Conservation (phyloP, 2,113 vertebrate species). For the Phainopepla nitens region DNA sequence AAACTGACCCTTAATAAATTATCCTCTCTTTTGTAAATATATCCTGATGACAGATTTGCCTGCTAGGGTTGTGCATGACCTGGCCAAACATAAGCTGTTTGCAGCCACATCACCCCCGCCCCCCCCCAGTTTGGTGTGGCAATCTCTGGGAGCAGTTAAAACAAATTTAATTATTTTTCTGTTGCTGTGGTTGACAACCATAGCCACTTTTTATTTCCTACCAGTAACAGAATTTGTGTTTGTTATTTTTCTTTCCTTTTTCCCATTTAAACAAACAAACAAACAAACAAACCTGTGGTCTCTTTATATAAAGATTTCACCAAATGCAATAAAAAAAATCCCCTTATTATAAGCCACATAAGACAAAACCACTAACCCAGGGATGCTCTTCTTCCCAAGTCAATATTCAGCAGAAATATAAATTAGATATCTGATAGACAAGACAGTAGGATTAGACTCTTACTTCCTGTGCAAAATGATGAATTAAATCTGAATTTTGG, state of each 20-base stretch:
- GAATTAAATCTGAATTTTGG: neutral
- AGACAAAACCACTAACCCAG: neutral
- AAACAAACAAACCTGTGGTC: neutral
- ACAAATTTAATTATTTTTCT: neutral
- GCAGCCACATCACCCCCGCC: neutral
- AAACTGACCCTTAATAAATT: neutral
- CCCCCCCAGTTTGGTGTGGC: neutral
- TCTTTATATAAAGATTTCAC: neutral
- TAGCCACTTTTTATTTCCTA: neutral
- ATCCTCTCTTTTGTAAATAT: neutral
- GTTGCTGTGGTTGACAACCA: neutral
- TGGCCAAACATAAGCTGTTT: rapidly evolving
- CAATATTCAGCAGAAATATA: neutral
- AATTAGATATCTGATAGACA: neutral
- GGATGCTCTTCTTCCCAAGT: neutral
- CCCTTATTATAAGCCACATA: neutral
- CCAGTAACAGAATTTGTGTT: neutral
- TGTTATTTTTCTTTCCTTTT: neutral
- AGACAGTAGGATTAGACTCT: neutral
- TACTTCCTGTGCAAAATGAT: neutral
- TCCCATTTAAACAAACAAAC: neutral
- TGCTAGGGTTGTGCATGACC: neutral
- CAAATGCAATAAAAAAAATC: neutral
- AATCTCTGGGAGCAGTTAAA: neutral
- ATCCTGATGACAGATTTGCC: neutral